Base-by-base conservation (phyloP, 2,113 vertebrate species). In the Petroica traversi region DNA sequence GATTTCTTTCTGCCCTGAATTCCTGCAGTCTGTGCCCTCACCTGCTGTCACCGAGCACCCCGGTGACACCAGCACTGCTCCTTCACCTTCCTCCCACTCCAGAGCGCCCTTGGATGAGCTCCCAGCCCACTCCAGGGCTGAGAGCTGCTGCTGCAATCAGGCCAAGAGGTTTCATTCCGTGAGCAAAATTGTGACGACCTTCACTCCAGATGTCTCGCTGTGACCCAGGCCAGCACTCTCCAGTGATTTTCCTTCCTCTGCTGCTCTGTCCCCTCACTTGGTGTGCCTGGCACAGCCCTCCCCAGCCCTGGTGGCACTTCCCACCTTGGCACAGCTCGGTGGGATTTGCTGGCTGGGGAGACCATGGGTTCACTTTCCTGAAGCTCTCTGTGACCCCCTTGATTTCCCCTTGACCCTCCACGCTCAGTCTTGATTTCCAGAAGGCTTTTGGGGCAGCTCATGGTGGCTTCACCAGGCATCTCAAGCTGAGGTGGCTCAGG, bases 61-160 rank as follows among this genome's bases (percentile, higher is more conserved):
- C 0, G 1, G 51, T 62, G 67, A 14, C 41, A 38, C 46, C 1
- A 0, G 24, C 2, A 0, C 73, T 84, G 73, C 8, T 45, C 63
- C 40, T 54, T 72, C 64, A n/a, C 23, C 63, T 12, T 48, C 54
- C 59, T 45, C 19, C 6, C 22, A 0, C 34, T 54, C 25, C 36
- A 0, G 7, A 31, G 36, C 0, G 2, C 36, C 45, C 59, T 16
- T n/a, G 41, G 33, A 2, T 28, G 58, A 1, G 64, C 68, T 51
- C 31, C 43, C 77, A 77, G 55, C 45, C 36, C 74, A 7, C 59
- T 48, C 59, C 55, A 69, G 51, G 24, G 15, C 68, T 0, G 1
- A 76, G 81, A 1, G 6, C 33, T 9, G 15, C 77, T 22, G 55
- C 57, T 80, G 68, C 82, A 68, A 77, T 84, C 81, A 92, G 69